These are phyloP conservation scores for Pollenia griseotomentosa DNA, from an alignment of 2,888 invertebrate species.

Conservation along the genomic window DNA sequence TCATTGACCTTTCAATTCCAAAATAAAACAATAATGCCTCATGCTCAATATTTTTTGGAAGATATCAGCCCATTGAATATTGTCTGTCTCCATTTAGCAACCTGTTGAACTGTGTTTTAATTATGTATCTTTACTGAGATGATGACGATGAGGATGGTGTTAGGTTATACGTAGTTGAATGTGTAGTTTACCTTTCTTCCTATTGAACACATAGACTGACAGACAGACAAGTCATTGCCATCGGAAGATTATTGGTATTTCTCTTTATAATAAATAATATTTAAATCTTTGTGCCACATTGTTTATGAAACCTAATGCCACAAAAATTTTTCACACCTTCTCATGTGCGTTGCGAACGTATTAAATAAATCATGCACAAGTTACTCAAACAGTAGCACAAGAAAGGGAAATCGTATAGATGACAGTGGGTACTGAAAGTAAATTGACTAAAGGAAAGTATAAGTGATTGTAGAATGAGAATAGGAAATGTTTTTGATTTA, in stretches of 20 bases:
- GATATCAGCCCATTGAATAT: background rate
- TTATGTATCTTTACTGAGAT: background rate
- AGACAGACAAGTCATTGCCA: slow-evolving; percentile 40
- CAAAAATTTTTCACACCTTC: slow-evolving; percentile 28
- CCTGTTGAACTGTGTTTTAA: slow-evolving; percentile 41
- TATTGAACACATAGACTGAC: background rate
- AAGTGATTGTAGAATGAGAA: background rate
- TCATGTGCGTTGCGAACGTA: slow-evolving; percentile 22
- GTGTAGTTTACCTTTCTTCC: background rate
- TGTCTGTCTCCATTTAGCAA: background rate
- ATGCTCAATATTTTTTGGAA: background rate
- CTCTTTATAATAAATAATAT: background rate
- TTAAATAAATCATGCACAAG: background rate
- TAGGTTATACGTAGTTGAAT: background rate
- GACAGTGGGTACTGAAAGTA: slow-evolving; percentile 17
- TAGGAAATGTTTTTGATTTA: no score
- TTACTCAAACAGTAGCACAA: background rate
- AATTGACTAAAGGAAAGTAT: background rate
- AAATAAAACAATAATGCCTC: no score
- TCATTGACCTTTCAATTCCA: no score
- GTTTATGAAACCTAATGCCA: slow-evolving; percentile 42
- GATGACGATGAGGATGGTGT: background rate
- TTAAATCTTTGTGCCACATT: slow-evolving; percentile 38
- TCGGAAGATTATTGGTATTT: slow-evolving; percentile 23
- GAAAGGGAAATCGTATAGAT: background rate